Evolutionary conservation across 64 coral and sea anemone genomes (phyloP), one percentile per base, ranked within the genome.

Genomic region (Dendronephthya gigantea): DNA sequence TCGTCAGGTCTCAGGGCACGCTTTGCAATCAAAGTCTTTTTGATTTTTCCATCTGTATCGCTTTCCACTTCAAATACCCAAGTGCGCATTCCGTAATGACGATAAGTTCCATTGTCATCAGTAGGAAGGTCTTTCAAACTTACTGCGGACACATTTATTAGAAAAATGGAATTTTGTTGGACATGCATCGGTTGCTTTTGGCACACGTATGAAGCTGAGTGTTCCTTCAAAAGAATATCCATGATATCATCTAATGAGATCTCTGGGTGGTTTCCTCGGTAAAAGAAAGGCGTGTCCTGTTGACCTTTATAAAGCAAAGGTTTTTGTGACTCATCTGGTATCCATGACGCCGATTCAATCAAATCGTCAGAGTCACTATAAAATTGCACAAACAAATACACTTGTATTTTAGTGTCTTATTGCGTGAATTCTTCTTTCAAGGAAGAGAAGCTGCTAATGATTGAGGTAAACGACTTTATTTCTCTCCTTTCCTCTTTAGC

Each of bases 131-230:
- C n/a, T n/a, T n/a, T n/a, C n/a, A n/a, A n/a, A n/a, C n/a, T n/a
- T n/a, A 88, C 83, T 41, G 90, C 82, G 22, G 48, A 69, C 74
- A 82, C 83, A 88, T 72, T 92, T 19, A 92, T 84, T 27, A 88
- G 82, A 83, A 88, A 86, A 50, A 92, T 83, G n/a, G 87, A 82
- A 51, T 92, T 92, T 85, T 65, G 86, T 49, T 92, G 90, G 12
- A 92, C 90, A 86, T 88, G 90, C 68, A 88, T 85, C 7, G 87
- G 86, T 88, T 92, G 86, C 45, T 88, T 49, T 34, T 49, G 28
- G 39, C 90, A 91, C 55, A 91, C 49, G 34, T 91, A 91, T 47
- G 70, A 49, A 34, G 40, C 45, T 40, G 35, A 22, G 65, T 91
- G 85, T 40, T 91, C 90, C 68, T 83, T 84, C 36, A 84, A 52